Conservation (phyloP, 2,797 vertebrate species). For the Onychomys leucogaster region DNA sequence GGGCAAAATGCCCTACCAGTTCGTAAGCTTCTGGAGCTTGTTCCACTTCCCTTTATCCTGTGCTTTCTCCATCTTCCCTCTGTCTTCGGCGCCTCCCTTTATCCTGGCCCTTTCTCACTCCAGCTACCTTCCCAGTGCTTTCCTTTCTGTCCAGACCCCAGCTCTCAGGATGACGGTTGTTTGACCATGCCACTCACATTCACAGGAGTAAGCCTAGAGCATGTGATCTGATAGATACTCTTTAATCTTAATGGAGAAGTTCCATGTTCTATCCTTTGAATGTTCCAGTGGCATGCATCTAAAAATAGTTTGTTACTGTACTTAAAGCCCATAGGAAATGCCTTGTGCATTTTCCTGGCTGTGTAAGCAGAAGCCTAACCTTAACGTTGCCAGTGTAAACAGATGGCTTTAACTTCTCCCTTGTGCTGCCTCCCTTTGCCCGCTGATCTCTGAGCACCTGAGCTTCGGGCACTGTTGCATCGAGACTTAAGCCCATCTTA, state of each 20-base stretch:
- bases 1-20: constrained; percentile 10
- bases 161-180: constrained; percentile 32
- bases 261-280: constrained; percentile 41
- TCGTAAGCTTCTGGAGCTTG: constrained; percentile 13
- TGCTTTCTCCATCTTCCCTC: constrained; percentile 9
- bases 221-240: constrained; percentile 24
- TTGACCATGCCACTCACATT: background rate
- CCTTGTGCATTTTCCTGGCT: constrained; percentile 55
- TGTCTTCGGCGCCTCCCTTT: constrained; percentile 51
- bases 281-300: constrained; percentile 36
- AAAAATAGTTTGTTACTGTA: constrained; percentile 12
- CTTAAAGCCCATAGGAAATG: constrained; percentile 35
- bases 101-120: constrained; percentile 70
- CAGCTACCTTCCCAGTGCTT: constrained; percentile 44
- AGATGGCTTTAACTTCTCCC: constrained; percentile 79
- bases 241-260: constrained; percentile 13
- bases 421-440: constrained; percentile 75
- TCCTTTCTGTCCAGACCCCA: constrained; percentile 19
- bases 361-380: constrained; percentile 11
- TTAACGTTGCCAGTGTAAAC: background rate
- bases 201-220: constrained; percentile 42
- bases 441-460: constrained; percentile 84
- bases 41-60: background rate
- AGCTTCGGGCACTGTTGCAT: constrained; percentile 84
- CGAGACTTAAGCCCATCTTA: constrained; percentile 86